Evolutionary conservation across 2,113 vertebrate species (phyloP), one percentile per base, ranked within the genome.

Genomic region (Percopsis transmontana): DNA sequence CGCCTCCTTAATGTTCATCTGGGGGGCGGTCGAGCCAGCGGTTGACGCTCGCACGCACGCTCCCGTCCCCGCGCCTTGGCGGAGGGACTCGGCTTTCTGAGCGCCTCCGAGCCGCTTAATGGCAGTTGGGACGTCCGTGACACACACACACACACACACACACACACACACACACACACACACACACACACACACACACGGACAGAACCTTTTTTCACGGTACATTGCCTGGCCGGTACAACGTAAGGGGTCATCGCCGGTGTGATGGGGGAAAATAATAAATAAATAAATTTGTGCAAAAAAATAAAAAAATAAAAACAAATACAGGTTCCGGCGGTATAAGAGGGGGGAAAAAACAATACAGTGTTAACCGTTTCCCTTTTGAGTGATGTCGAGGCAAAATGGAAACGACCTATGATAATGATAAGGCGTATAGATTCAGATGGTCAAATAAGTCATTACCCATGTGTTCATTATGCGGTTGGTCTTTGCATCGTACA

Each of bases 1-100:
- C 88, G 88, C 85, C 90, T 91, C 91, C 91, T 92, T 93, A 93
- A 91, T 93, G 90, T 93, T 92, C 88, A 92, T 85, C 82, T 87
- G 87, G 85, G 89, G 91, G 88, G 84, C 81, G 83, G 82, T 83
- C 27, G 27, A 33, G 27, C 27, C 27, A 33, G 27, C 8, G 5
- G 27, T 7, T 33, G 27, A 33, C 27, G n/a, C n/a, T n/a, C n/a
- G 83, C 86, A 84, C 80, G 65, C 64, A 61, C 78, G 59, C 56
- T 86, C 82, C 76, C 67, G 81, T 81, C 83, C 84, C 68, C 85
- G 74, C 79, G 64, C 67, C 52, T 51, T 57, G 61, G 76, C 76
- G 84, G 86, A 81, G 84, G 72, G 82, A 85, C 81, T 72, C 72
- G 21, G 74, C 84, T 78, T 74, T 61, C 27, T 1, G 27, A 51